A percentile compares a stretch with the other conserved stretches of the same genome.
Evolutionary conservation across 2,113 vertebrate genomes (phyloP).

Genomic region (Phylloscopus whistleri): DNA sequence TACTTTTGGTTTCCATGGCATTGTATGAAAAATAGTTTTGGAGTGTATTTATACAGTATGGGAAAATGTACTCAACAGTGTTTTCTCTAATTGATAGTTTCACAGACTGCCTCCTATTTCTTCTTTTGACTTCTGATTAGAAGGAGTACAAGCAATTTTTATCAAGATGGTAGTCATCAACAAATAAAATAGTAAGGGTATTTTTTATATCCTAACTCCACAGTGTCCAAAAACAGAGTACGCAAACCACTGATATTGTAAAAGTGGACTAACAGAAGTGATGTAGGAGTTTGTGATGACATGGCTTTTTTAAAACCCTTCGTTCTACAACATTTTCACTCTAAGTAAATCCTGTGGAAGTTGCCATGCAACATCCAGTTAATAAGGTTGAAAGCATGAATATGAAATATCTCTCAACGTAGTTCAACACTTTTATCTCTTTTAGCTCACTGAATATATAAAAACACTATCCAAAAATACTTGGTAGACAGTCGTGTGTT

Average conservation of each 20-base stretch:
- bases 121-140: not conserved
- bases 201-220: not conserved
- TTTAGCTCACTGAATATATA: not conserved
- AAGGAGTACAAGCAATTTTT: not conserved
- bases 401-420: not conserved
- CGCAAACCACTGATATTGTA: rapidly evolving
- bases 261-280: not conserved
- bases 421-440: not conserved
- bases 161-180: not conserved
- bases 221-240: not conserved
- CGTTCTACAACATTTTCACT: not conserved
- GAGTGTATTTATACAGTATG: not conserved
- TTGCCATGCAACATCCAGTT: not conserved
- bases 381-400: not conserved
- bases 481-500: not conserved
- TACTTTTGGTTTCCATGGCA: not conserved
- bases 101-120: not conserved
- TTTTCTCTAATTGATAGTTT: not conserved
- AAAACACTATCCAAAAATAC: not conserved
- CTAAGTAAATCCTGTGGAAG: not conserved
- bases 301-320: rapidly evolving
- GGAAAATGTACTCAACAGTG: not conserved
- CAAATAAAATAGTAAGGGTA: not conserved
- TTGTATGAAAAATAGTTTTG: not conserved
- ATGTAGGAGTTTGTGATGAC: not conserved